Evolutionary conservation across 2,888 invertebrate genomes (phyloP).

Genomic region (Ennomos erosarius): DNA sequence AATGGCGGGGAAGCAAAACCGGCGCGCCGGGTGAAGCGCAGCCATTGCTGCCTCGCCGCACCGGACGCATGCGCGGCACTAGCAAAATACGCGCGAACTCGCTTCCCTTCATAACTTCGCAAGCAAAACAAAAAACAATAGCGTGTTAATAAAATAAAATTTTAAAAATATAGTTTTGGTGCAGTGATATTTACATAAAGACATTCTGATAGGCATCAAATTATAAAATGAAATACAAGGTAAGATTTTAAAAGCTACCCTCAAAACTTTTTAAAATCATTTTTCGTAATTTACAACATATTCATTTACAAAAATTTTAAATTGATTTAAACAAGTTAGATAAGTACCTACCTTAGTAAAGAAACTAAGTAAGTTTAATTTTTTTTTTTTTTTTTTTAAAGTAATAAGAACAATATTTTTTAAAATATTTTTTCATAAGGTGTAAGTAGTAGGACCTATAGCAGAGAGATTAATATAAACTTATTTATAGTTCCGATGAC

Average conservation of each 20-base stretch:
- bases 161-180: slow-evolving; percentile 22
- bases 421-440: too few relatives aligned
- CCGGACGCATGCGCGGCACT: slow-evolving; percentile 70
- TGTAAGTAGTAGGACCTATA: too few relatives aligned
- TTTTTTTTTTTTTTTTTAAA: too few relatives aligned
- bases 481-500: too few relatives aligned
- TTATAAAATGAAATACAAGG: slow-evolving; percentile 74
- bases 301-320: too few relatives aligned
- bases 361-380: too few relatives aligned
- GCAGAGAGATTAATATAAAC: too few relatives aligned
- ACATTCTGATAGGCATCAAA: slow-evolving; percentile 19
- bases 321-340: too few relatives aligned
- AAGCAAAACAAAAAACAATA: background rate
- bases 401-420: too few relatives aligned
- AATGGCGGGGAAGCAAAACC: slow-evolving; percentile 77
- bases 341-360: too few relatives aligned
- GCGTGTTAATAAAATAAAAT: background rate
- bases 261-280: background rate
- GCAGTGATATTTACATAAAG: slow-evolving; percentile 38
- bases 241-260: slow-evolving; percentile 49
- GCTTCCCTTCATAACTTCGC: background rate
- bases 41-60: slow-evolving; percentile 66
- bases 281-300: background rate
- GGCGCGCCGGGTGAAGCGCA: slow-evolving; percentile 57
- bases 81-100: slow-evolving; percentile 35